These are phyloP conservation scores for Psittacula echo DNA, from an alignment of 2,797 vertebrate genomes.

Conservation along the genomic window DNA sequence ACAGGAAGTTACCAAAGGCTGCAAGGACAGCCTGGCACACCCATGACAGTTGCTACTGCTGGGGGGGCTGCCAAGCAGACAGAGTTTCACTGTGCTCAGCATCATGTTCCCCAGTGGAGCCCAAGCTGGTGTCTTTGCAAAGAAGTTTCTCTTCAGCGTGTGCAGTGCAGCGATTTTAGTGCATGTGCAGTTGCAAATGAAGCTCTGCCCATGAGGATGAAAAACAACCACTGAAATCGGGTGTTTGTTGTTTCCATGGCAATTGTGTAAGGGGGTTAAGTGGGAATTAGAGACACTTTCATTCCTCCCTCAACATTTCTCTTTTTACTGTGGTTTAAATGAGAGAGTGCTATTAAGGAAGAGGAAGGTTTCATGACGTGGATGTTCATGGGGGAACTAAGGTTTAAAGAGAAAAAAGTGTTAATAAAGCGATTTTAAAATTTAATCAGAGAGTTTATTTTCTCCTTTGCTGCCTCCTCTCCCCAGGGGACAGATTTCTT, in stretches of 20 bases:
- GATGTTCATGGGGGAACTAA: background rate
- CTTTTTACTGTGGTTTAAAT: slow-evolving; percentile 38
- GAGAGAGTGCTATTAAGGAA: slow-evolving; percentile 24
- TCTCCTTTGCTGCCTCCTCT: slow-evolving; percentile 48
- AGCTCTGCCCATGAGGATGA: background rate
- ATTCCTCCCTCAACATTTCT: slow-evolving; percentile 2
- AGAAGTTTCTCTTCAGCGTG: background rate
- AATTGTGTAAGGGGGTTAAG: background rate
- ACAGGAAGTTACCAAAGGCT: rapidly evolving
- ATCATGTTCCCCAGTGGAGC: background rate
- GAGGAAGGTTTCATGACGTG: slow-evolving; percentile 7
- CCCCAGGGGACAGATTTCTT: slow-evolving; percentile 25
- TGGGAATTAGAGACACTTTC: background rate
- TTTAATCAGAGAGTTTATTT: slow-evolving; percentile 61
- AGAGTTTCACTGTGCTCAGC: background rate
- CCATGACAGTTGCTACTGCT: rapidly evolving
- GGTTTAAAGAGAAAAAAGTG: slow-evolving; percentile 4
- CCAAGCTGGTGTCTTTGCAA: rapidly evolving
- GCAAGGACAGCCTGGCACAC: background rate
- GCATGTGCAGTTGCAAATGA: background rate
- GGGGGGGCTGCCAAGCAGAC: background rate
- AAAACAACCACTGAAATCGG: background rate
- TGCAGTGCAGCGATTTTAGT: background rate
- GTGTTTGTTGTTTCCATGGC: slow-evolving; percentile 49
- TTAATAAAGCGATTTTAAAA: slow-evolving; percentile 64